Evolutionary conservation across 1,140 invertebrate species (phyloP).

Genomic region (Zaprionus inermis): DNA sequence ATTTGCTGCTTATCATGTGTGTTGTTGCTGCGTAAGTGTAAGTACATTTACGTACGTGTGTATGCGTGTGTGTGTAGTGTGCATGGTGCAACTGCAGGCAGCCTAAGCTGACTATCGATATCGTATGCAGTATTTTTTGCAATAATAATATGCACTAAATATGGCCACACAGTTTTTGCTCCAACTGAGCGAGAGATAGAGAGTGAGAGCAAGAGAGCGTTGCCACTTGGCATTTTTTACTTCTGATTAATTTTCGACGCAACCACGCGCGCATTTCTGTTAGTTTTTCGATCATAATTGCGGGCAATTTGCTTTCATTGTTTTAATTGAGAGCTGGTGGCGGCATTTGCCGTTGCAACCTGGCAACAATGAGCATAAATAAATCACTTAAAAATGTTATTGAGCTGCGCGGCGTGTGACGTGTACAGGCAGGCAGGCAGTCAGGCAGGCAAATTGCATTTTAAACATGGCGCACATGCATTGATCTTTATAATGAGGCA

Average conservation of each 20-base stretch:
- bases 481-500: constrained; percentile 8
- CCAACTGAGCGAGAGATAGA: not conserved
- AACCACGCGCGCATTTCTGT: constrained; percentile 4
- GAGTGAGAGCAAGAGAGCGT: not conserved
- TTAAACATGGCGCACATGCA: constrained; percentile 44
- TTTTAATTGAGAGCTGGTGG: constrained; percentile 61
- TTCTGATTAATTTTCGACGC: not conserved
- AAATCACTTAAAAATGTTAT: constrained; percentile 73
- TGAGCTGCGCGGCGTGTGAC: constrained; percentile 33
- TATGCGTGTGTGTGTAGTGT: not conserved
- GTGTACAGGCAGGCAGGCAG: constrained; percentile 15
- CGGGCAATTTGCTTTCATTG: constrained; percentile 70
- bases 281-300: constrained; percentile 55
- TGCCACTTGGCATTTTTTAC: not conserved
- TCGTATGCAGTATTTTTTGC: not conserved
- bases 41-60: constrained; percentile 5
- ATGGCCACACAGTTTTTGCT: too few species aligned
- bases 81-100: not conserved
- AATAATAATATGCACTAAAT: not conserved
- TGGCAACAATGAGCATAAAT: constrained; percentile 66
- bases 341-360: constrained; percentile 15
- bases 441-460: constrained; percentile 61
- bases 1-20: constrained; percentile 63
- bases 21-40: constrained; percentile 22
- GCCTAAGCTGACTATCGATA: not conserved